phyloP scores from a whole-genome alignment of 2,888 invertebrate species.

The Dicyrtoma fusca region DNA sequence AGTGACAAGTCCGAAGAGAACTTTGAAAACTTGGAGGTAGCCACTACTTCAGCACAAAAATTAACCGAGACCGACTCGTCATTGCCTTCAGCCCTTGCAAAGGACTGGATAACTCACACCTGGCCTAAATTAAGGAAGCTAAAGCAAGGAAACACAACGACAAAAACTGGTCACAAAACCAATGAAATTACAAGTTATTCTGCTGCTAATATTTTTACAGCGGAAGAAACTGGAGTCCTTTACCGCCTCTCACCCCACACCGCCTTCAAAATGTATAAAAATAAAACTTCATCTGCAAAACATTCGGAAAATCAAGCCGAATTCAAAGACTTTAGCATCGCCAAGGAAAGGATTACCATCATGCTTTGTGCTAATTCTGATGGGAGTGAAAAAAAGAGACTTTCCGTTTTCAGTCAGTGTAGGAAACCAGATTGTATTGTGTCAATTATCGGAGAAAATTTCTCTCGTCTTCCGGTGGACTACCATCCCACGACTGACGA shows the following conservation, averaged over 20 bases:
- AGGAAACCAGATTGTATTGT: not conserved
- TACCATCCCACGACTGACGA: not conserved
- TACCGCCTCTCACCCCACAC: not conserved
- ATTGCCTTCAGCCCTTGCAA: not conserved
- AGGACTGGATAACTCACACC: conserved; percentile 12
- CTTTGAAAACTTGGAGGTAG: not conserved
- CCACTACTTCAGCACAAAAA: not conserved
- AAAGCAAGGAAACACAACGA: too few relatives aligned
- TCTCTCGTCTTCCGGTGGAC: conserved; percentile 3
- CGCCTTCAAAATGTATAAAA: conserved; percentile 5
- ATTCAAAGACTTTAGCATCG: not conserved
- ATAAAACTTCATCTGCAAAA: too few relatives aligned
- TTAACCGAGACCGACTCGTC: not conserved
- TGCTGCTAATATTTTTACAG: conserved; percentile 6
- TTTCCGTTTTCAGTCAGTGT: not conserved
- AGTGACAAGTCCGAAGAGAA: too few relatives aligned
- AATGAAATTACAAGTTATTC: not conserved
- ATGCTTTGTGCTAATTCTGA: conserved; percentile 8
- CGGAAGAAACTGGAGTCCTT: conserved; percentile 5
- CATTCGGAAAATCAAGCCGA: not conserved
- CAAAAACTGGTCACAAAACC: not conserved
- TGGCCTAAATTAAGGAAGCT: not conserved
- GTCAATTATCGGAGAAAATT: not conserved
- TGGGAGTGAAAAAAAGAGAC: conserved; percentile 8
- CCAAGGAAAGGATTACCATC: conserved; percentile 11